Evolutionary conservation across 2,797 vertebrate genomes (phyloP).

Genomic region (Triplophysa bombifrons): DNA sequence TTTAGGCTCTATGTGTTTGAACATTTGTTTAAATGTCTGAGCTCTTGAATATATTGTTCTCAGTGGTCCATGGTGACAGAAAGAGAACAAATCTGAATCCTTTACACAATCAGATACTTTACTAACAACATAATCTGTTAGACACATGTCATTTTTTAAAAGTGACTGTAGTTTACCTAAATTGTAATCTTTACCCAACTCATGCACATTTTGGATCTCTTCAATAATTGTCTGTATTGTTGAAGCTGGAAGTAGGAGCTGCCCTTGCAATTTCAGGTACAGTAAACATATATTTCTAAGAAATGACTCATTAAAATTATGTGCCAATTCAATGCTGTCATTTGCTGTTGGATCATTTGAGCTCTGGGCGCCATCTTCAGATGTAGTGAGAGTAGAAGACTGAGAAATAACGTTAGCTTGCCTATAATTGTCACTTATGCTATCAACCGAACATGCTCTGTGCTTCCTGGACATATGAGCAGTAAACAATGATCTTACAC

Average conservation of each 20-base stretch:
- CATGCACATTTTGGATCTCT: slow-evolving; percentile 5
- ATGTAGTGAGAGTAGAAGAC: not conserved
- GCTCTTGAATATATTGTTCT: slow-evolving; percentile 8
- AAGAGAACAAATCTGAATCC: not conserved
- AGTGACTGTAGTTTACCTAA: not conserved
- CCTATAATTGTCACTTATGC: slow-evolving; percentile 1
- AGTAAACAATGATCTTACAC: slow-evolving; percentile 13
- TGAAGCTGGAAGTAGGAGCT: not conserved
- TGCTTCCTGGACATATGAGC: not conserved
- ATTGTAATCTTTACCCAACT: not conserved
- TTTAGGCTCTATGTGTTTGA: not conserved
- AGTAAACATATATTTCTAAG: not conserved
- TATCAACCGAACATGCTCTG: not conserved
- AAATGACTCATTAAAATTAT: not conserved
- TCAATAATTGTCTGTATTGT: not conserved
- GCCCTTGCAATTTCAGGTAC: slow-evolving; percentile 1
- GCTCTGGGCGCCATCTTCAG: not conserved
- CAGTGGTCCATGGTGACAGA: not conserved
- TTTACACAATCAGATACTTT: slow-evolving; percentile 8
- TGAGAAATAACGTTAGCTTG: not conserved
- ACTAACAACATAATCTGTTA: not conserved
- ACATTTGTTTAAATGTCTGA: not conserved
- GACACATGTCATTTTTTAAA: not conserved
- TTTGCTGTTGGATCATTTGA: not conserved
- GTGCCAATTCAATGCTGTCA: not conserved